Evolutionary conservation across 2,113 vertebrate species (phyloP).

Genomic region (Muntiacus muntjak): DNA sequence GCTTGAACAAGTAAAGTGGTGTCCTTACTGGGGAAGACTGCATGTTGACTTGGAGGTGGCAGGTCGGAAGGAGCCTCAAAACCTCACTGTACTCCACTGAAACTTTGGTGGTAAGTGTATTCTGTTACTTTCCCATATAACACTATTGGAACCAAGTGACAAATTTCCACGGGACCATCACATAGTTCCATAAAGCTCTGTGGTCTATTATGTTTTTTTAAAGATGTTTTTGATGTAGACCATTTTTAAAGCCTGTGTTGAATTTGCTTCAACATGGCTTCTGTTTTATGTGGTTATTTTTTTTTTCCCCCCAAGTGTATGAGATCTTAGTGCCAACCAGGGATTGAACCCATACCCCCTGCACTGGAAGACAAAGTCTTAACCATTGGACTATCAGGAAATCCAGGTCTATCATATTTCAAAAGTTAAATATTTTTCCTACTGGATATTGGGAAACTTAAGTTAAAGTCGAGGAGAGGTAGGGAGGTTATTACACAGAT

Average conservation of each 20-base stretch:
- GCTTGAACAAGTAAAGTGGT: neutral
- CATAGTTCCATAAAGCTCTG: neutral
- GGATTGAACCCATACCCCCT: neutral
- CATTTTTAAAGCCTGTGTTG: neutral
- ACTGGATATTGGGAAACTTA: neutral
- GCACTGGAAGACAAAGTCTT: neutral
- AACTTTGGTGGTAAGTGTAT: neutral
- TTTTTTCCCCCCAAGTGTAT: fast-evolving
- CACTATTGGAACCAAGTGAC: neutral
- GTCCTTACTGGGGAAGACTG: neutral
- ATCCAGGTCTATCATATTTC: neutral
- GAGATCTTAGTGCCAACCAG: neutral
- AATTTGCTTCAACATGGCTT: neutral
- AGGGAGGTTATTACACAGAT: neutral
- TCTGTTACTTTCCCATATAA: neutral
- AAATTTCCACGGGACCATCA: neutral
- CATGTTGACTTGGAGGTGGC: neutral
- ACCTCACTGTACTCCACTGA: neutral
- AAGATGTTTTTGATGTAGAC: neutral
- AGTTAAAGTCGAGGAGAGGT: neutral
- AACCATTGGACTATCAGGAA: neutral
- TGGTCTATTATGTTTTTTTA: neutral
- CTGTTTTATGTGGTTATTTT: neutral
- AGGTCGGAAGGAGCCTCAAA: neutral
- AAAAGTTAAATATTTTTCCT: neutral